Evolutionary conservation across 2,113 vertebrate genomes (phyloP).

Genomic region (Tragulus kanchil): DNA sequence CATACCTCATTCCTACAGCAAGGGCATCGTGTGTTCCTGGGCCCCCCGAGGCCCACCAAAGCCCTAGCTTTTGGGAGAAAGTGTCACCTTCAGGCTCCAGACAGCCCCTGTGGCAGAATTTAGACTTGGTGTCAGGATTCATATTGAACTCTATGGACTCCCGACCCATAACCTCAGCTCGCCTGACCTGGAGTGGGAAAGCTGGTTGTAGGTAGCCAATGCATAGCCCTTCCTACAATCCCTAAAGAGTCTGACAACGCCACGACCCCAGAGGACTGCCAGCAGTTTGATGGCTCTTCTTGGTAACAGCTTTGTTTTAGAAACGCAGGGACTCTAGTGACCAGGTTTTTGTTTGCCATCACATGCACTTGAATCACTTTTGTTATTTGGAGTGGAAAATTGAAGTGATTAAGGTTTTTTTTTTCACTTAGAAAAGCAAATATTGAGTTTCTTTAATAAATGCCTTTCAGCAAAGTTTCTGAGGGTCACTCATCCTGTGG

Average conservation of each 20-base stretch:
- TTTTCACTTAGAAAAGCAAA: conserved; percentile 60
- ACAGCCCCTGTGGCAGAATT: background rate
- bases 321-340: background rate
- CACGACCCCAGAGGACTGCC: background rate
- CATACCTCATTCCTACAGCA: background rate
- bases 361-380: background rate
- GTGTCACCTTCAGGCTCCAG: background rate
- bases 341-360: background rate
- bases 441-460: conserved; percentile 39
- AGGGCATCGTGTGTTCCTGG: background rate
- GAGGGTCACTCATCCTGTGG: background rate
- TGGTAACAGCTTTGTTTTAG: background rate
- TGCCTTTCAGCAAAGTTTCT: background rate
- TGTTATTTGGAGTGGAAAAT: conserved; percentile 63
- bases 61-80: background rate
- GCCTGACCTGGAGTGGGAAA: background rate
- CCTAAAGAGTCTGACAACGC: background rate
- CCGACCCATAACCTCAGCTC: background rate
- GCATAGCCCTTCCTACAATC: background rate
- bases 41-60: background rate
- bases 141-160: background rate
- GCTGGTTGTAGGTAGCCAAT: background rate
- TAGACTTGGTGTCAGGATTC: background rate
- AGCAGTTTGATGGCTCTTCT: background rate
- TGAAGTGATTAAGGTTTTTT: conserved; percentile 47